Base-by-base conservation (phyloP, 1,140 invertebrate genomes). In the Hycleus cichorii region DNA sequence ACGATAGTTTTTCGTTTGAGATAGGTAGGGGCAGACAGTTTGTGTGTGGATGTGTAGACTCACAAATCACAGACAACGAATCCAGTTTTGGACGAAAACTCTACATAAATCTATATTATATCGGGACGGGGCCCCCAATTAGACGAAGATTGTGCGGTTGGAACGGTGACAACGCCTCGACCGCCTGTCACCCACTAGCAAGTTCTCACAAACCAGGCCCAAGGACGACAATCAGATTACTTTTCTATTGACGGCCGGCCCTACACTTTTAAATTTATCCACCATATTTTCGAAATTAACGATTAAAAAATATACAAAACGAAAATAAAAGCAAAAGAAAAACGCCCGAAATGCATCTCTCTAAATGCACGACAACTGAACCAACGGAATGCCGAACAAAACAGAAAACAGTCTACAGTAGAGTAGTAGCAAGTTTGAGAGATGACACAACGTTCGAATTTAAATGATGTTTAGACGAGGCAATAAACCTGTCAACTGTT, bases 401-500 rank as follows among this genome's bases (percentile, higher is more conserved):
- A 53, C 56, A 47, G 24, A 47, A 46, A 12, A 62, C 1, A 18
- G 18, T 18, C 18, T 18, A 12, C 12, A 12, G 12, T 12, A 32
- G 27, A 32, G 27, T 32, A 32, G 27, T 32, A 32, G 50, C 60
- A 53, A 62, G 58, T 58, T 56, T 59, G 54, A 64, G 59, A 64
- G 60, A 66, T 68, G 66, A 67, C 64, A 66, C 65, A 64, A 65
- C 63, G 65, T 55, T 69, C 67, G 67, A 69, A 69, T 69, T 69
- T 69, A 69, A 69, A 69, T 69, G 67, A 69, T 67, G 67, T 65
- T 65, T 59, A 60, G 61, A 62, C 59, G 54, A 62, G 56, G 64
- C 67, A 69, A 69, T 69, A 69, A 69, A 69, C 64, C 67, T 69
- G 67, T 69, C 67, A 63, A 55, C 57, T 27, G 46, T 64, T 55